Conservation (phyloP, 37 sponge, comb jelly and placozoan genomes). For the Petrosia ficiformis region DNA sequence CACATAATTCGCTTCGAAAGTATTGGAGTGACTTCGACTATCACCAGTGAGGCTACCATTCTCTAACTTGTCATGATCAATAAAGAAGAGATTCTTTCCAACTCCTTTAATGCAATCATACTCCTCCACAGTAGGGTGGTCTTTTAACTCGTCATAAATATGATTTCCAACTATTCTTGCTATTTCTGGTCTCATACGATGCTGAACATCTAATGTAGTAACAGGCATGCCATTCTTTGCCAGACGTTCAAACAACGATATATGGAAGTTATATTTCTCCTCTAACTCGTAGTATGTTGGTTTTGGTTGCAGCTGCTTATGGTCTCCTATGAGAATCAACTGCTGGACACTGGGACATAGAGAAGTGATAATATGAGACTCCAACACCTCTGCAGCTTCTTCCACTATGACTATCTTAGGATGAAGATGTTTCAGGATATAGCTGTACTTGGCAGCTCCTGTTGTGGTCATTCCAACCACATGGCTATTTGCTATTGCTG, state of each 20-base stretch:
- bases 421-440: slow-evolving; percentile 42
- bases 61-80: slow-evolving; percentile 55
- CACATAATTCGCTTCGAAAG: slow-evolving; percentile 69
- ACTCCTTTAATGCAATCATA: slow-evolving; percentile 62
- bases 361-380: slow-evolving; percentile 83
- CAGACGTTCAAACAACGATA: slow-evolving; percentile 95
- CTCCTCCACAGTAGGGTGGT: slow-evolving; percentile 30
- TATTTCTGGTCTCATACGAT: slow-evolving; percentile 93
- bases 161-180: slow-evolving; percentile 59
- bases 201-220: slow-evolving; percentile 64
- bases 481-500: slow-evolving; percentile 45
- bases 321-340: slow-evolving; percentile 94
- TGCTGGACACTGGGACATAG: slow-evolving; percentile 84
- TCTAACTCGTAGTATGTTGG: slow-evolving; percentile 69
- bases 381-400: slow-evolving; percentile 97
- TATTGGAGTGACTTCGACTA: slow-evolving; percentile 49
- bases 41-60: slow-evolving; percentile 31
- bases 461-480: slow-evolving; percentile 94
- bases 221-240: slow-evolving; percentile 28
- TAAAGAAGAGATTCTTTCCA: slow-evolving; percentile 64
- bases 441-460: slow-evolving; percentile 84
- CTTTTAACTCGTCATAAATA: slow-evolving; percentile 56
- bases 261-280: slow-evolving; percentile 55
- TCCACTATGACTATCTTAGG: slow-evolving; percentile 94
- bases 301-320: slow-evolving; percentile 89